Percentiles rank a stretch among this genome's conserved stretches.
Conservation (phyloP, 2,888 invertebrate genomes). For the Diarsia rubi region DNA sequence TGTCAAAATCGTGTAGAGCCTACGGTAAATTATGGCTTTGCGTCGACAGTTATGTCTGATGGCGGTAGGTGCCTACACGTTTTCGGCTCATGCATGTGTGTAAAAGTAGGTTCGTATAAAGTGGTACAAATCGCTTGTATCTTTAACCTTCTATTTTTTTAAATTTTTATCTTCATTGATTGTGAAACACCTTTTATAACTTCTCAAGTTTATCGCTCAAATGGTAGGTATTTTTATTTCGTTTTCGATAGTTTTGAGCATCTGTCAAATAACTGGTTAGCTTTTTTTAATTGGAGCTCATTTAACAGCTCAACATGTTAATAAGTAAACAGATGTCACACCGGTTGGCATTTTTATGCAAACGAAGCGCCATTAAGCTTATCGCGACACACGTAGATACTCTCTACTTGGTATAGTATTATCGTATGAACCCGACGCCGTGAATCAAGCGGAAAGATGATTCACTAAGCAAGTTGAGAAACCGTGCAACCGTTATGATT, state of each 20-base stretch:
- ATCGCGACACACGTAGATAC: constrained; percentile 61
- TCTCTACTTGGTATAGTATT: constrained; percentile 55
- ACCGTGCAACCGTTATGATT: constrained; percentile 87
- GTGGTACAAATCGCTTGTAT: constrained; percentile 53
- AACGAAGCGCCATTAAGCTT: constrained; percentile 63
- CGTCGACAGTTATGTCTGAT: constrained; percentile 65
- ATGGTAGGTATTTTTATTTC: constrained; percentile 17
- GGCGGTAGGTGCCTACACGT: constrained; percentile 62
- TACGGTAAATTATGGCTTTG: constrained; percentile 68
- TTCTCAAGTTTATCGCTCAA: constrained; percentile 30
- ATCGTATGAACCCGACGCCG: constrained; percentile 67
- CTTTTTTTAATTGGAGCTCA: constrained; percentile 35
- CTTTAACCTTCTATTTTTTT: constrained; percentile 40
- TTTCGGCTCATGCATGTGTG: constrained; percentile 61
- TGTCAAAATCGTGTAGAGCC: constrained; percentile 65
- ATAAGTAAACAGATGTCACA: constrained; percentile 59
- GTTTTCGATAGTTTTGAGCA: constrained; percentile 33
- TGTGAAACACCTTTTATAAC: constrained; percentile 13
- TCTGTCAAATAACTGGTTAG: constrained; percentile 33
- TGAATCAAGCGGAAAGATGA: constrained; percentile 89
- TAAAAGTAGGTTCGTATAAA: constrained; percentile 62
- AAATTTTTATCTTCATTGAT: constrained; percentile 15
- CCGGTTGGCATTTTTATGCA: constrained; percentile 65
- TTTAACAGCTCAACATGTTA: constrained; percentile 53
- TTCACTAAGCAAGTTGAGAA: constrained; percentile 84